These are phyloP conservation scores for Parascotia fuliginaria DNA, from an alignment of 2,888 invertebrate genomes.

Conservation along the genomic window DNA sequence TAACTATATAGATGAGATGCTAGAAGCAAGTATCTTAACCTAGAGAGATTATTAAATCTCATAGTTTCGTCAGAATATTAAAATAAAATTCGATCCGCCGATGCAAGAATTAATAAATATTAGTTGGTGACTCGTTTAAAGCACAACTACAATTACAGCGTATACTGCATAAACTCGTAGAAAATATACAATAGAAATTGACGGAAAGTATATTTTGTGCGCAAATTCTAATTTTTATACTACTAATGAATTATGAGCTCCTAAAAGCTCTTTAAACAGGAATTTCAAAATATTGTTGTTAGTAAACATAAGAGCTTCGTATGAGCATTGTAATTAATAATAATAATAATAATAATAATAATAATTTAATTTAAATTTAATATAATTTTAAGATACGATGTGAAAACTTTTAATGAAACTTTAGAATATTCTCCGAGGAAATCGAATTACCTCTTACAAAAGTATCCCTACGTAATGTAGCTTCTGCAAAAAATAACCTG, in stretches of 20 bases:
- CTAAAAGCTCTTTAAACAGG: no score
- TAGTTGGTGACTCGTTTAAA: not conserved
- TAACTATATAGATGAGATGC: not conserved
- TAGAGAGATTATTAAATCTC: not conserved
- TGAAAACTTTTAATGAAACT: no score
- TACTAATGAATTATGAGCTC: not conserved
- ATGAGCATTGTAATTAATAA: not conserved
- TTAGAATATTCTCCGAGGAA: no score
- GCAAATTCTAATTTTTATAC: not conserved
- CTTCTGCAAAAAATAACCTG: no score
- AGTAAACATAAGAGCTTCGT: not conserved
- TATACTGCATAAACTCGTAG: not conserved
- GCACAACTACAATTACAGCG: conserved; percentile 4
- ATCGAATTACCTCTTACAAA: no score
- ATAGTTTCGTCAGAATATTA: not conserved
- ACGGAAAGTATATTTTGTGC: not conserved
- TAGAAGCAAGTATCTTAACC: not conserved
- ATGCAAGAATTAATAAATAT: not conserved
- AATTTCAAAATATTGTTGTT: not conserved
- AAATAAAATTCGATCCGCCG: not conserved
- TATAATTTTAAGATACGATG: no score
- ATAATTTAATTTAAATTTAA: no score
- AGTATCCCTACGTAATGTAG: no score
- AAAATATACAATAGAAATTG: not conserved
- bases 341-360: no score